Conservation (phyloP, 2,888 invertebrate species). For the Heteromyza rotundicornis region DNA sequence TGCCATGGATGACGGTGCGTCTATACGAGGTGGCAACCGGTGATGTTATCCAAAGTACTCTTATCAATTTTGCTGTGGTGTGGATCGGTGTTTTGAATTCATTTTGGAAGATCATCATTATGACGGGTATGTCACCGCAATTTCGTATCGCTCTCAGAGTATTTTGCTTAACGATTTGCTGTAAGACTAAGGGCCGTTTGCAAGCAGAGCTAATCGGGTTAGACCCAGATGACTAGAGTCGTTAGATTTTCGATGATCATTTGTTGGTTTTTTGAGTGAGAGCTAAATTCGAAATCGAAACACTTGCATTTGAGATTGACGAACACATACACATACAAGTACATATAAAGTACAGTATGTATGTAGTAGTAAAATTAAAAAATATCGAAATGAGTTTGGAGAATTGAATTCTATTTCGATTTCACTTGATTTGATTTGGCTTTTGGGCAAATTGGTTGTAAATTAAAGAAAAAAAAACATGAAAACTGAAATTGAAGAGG, state of each 20-base stretch:
- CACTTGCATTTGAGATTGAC: not conserved
- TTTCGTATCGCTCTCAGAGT: conserved; percentile 88
- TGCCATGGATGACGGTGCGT: conserved; percentile 85
- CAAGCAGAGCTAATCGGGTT: conserved; percentile 85
- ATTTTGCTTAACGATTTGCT: conserved; percentile 87
- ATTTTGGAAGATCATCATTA: conserved; percentile 93
- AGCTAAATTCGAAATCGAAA: conserved; percentile 16
- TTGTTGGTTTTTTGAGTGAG: conserved; percentile 10
- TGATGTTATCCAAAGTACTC: conserved; percentile 74
- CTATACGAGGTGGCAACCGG: conserved; percentile 77
- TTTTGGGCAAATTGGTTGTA: conserved; percentile 29
- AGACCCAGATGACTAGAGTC: conserved; percentile 81
- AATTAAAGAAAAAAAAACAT: conserved; percentile 10
- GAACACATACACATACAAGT: not conserved
- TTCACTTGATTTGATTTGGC: not conserved
- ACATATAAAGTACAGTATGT: not conserved
- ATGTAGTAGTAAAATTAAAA: not conserved
- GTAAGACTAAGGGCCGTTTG: conserved; percentile 81
- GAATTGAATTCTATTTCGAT: no score
- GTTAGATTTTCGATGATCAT: conserved; percentile 57
- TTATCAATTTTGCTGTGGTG: conserved; percentile 89
- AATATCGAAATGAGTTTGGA: no score
- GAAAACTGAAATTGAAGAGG: not conserved
- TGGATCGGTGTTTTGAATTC: conserved; percentile 96
- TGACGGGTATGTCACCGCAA: conserved; percentile 88